Evolutionary conservation across 2,888 invertebrate species (phyloP), one percentile per base, ranked within the genome.

Genomic region (Rugalucina vietnamica): DNA sequence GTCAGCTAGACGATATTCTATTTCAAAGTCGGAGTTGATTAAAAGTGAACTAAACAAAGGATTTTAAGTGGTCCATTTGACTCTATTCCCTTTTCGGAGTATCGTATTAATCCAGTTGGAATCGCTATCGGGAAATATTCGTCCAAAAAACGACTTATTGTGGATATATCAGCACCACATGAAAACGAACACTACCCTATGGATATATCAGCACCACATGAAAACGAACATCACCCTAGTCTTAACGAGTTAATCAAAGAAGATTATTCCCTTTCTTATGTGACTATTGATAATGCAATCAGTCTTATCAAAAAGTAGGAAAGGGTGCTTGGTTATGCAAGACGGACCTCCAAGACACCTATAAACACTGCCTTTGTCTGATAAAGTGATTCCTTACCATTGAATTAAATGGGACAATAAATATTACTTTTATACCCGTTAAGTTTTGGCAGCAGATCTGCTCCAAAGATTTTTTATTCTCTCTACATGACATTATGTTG

Each of bases 131-230:
- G 79, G 1, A 89, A 88, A 78, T 86, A 88, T 65, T 84, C 82
- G 0, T 74, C 75, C 21, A 86, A 86, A 57, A 60, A 86, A 57
- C 36, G 88, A 10, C 50, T 89, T 0, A 88, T 87, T 12, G 69
- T 88, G 0, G 89, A 90, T 76, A 18, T 87, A 10, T 88, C 86
- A 12, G 72, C 87, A 1, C 86, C 88, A 37, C 89, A 87, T 74
- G 69, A 88, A 14, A 70, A 82, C 50, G 14, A 14, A 29, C 24
- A 49, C 5, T 72, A 85, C 24, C 32, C 27, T 24, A 89, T 84
- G 29, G n/a, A n/a, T n/a, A n/a, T n/a, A n/a, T n/a, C n/a, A n/a
- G n/a, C n/a, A n/a, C n/a, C n/a, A n/a, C n/a, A n/a, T n/a, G 69
- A 87, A 2, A 89, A 86, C 49, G 74, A 81, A n/a, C n/a, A n/a